A percentile compares a stretch with the other conserved stretches of the same genome.
Evolutionary conservation across 2,888 invertebrate species (phyloP).

Genomic region (Brassicogethes aeneus): DNA sequence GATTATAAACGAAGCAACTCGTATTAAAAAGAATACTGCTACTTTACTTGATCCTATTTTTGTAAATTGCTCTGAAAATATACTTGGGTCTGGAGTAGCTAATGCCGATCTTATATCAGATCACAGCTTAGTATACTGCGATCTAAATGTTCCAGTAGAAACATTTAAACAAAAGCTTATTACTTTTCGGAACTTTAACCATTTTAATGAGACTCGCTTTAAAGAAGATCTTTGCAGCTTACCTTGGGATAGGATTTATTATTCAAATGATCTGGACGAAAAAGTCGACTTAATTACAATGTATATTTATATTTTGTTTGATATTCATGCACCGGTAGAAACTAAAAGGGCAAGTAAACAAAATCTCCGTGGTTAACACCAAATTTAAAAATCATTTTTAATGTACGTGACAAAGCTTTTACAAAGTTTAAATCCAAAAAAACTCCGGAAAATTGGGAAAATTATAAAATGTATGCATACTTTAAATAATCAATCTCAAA

Average conservation of each 20-base stretch:
- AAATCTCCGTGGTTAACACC: neutral
- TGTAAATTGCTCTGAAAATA: neutral
- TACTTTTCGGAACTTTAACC: neutral
- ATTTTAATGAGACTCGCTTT: neutral
- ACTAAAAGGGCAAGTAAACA: neutral
- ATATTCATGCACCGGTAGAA: no score
- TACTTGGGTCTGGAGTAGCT: neutral
- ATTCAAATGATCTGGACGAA: neutral
- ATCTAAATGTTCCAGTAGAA: neutral
- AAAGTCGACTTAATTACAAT: neutral
- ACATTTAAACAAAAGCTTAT: neutral
- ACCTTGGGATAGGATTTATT: neutral
- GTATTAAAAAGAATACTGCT: neutral
- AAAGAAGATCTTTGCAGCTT: conserved; percentile 1
- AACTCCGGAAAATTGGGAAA: neutral
- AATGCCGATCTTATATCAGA: neutral
- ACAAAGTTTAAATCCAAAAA: no score
- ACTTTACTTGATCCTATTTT: neutral
- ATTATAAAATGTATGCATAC: neutral
- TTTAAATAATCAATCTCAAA: conserved; percentile 1
- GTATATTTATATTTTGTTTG: neutral
- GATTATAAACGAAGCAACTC: neutral
- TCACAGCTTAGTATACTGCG: neutral
- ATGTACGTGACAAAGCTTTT: no score
- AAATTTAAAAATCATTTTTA: conserved; percentile 1